phyloP scores from a whole-genome alignment of 2,113 vertebrate genomes.

The Dasyprocta punctata region DNA sequence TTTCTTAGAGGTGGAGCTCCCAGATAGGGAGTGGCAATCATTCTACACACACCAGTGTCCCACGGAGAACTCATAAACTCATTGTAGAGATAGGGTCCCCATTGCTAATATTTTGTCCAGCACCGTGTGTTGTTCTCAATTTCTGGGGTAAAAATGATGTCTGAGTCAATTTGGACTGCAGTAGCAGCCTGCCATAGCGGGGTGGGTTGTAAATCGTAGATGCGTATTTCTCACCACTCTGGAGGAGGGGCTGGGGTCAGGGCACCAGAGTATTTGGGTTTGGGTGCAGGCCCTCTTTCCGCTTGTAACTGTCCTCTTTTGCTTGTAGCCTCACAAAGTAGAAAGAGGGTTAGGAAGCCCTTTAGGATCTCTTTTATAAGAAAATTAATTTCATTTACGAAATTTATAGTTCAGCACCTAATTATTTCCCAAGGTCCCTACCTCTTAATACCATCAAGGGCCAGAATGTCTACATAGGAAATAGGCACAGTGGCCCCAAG shows the following conservation, averaged over 20 bases:
- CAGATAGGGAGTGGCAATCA: background rate
- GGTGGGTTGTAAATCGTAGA: background rate
- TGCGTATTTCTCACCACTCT: background rate
- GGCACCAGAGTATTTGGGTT: background rate
- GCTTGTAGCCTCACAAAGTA: accelerated
- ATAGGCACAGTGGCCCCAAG: too few species aligned
- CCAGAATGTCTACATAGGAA: background rate
- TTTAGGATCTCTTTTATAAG: background rate
- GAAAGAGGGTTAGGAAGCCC: background rate
- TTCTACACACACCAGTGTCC: background rate
- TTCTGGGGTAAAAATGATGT: background rate
- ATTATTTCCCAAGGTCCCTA: background rate
- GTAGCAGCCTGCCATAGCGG: background rate
- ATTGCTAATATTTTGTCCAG: background rate
- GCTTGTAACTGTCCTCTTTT: background rate
- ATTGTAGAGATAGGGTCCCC: background rate
- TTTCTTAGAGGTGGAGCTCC: background rate
- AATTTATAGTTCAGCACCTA: too few species aligned
- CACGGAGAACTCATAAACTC: background rate
- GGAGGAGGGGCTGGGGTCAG: background rate
- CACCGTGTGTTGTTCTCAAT: background rate
- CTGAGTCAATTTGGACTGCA: background rate
- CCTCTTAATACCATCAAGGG: background rate
- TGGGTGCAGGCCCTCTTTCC: background rate
- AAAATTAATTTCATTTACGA: too few species aligned